These are phyloP conservation scores for Nycticorax nycticorax DNA, from an alignment of 2,113 vertebrate species.

Conservation along the genomic window DNA sequence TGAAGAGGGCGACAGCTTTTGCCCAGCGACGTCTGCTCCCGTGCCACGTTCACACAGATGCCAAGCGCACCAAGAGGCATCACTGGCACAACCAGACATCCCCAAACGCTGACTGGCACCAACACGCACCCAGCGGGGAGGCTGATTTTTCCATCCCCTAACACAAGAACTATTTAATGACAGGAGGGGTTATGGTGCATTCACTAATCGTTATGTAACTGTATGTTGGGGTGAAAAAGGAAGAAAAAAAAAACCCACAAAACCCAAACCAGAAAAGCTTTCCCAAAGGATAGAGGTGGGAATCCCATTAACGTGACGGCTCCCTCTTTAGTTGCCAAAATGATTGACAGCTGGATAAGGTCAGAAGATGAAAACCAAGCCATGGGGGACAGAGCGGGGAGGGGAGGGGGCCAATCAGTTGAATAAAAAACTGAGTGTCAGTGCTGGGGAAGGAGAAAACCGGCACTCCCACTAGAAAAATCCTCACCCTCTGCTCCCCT, in stretches of 20 bases:
- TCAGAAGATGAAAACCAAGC: conserved; percentile 55
- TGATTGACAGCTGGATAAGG: conserved; percentile 53
- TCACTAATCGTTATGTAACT: neutral
- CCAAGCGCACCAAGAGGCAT: fast-evolving
- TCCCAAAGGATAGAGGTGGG: conserved; percentile 18
- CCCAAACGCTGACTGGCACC: neutral
- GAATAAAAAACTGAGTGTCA: conserved; percentile 14
- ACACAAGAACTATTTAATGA: neutral
- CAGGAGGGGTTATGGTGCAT: neutral
- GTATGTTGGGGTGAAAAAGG: neutral
- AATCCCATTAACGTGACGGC: neutral
- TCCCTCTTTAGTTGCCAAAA: conserved; percentile 28
- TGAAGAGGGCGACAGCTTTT: neutral
- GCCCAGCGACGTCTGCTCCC: neutral
- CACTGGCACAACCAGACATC: neutral
- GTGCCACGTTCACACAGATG: fast-evolving
- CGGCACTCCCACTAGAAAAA: conserved; percentile 38
- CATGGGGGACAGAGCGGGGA: neutral
- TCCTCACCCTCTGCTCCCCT: conserved; percentile 50
- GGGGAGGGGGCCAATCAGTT: conserved; percentile 22
- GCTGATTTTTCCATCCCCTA: neutral
- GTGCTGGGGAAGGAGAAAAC: conserved; percentile 46
- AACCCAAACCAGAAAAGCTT: neutral
- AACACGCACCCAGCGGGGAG: fast-evolving
- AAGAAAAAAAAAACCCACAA: neutral